Evolutionary conservation across 2,113 vertebrate species (phyloP), one percentile per base, ranked within the genome.

Genomic region (Mesembrinibis cayennensis): DNA sequence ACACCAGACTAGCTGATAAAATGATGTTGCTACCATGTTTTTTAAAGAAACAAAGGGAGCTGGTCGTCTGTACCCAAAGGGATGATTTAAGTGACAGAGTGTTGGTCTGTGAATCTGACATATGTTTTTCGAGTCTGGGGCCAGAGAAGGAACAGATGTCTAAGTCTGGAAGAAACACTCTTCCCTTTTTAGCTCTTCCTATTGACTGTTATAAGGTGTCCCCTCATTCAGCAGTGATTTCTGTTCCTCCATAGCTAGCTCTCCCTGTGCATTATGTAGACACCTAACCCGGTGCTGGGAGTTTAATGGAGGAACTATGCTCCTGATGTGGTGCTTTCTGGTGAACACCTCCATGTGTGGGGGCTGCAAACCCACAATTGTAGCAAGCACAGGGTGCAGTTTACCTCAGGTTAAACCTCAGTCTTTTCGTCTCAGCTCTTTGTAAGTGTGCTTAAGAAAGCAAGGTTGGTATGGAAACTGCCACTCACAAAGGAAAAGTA

Each of bases 141-240:
- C 79, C 90, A 95, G 53, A 90, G 94, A 93, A 90, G 27, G 62
- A 95, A 90, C 66, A 95, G 88, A 69, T 92, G 88, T 76, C 82
- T 90, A 82, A 82, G 44, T 85, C 53, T 91, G 90, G 82, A 88
- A 92, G 90, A 88, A 92, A 84, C 27, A 66, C 29, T 67, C n/a
- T 85, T 92, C 66, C 50, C 58, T 85, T 90, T 92, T 88, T 88
- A 90, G 49, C 27, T 44, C 61, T 85, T 96, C 53, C 61, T 82
- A 56, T 67, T 82, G 61, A 82, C 56, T 82, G 22, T 94, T 76
- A 67, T 52, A 78, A 82, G 59, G 74, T 82, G 66, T 85, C 34
- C 58, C 66, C 66, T 95, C 74, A 55, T 70, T 84, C 65, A 67
- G 59, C 11, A 80, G 65, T 66, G 58, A 42, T 81, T 87, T 81